Evolutionary conservation across 2,113 vertebrate genomes (phyloP).

Genomic region (Amphiprion ocellaris): DNA sequence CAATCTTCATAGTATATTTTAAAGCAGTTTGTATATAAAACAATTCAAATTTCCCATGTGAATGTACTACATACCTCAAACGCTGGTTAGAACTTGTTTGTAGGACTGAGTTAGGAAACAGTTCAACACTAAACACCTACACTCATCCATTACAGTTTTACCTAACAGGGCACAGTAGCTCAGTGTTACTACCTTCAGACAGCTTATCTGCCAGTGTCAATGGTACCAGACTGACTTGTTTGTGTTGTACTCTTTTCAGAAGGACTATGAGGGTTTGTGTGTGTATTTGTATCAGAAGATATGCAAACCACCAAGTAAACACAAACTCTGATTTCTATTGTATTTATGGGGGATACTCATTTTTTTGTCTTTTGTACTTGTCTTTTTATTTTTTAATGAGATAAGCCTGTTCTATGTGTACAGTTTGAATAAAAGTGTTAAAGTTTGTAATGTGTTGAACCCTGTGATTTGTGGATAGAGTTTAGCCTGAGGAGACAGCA

Average conservation of each 20-base stretch:
- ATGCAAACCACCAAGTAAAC: conserved; percentile 72
- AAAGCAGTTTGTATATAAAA: conserved; percentile 29
- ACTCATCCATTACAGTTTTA: conserved; percentile 25
- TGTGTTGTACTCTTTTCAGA: conserved; percentile 65
- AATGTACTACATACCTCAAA: conserved; percentile 72
- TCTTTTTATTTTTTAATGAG: conserved; percentile 67
- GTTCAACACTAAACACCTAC: conserved; percentile 11
- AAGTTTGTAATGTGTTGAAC: conserved; percentile 66
- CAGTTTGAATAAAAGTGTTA: conserved; percentile 79
- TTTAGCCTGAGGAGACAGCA: neutral
- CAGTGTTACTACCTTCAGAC: conserved; percentile 16
- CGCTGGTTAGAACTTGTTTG: conserved; percentile 40
- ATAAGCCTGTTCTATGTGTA: conserved; percentile 75
- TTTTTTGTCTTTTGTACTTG: conserved; percentile 55
- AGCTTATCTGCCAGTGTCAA: conserved; percentile 21
- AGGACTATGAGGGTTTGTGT: conserved; percentile 60
- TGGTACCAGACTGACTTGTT: conserved; percentile 43
- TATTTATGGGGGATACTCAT: conserved; percentile 79
- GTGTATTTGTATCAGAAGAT: conserved; percentile 55
- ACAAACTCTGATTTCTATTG: conserved; percentile 61
- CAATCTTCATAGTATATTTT: conserved; percentile 10
- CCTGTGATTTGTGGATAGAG: conserved; percentile 46
- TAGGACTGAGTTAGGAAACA: conserved; percentile 36
- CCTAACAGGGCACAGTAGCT: conserved; percentile 42
- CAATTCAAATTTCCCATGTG: conserved; percentile 40